phyloP scores from a whole-genome alignment of 2,888 invertebrate species.

The Hirtodrosophila alboralis region DNA sequence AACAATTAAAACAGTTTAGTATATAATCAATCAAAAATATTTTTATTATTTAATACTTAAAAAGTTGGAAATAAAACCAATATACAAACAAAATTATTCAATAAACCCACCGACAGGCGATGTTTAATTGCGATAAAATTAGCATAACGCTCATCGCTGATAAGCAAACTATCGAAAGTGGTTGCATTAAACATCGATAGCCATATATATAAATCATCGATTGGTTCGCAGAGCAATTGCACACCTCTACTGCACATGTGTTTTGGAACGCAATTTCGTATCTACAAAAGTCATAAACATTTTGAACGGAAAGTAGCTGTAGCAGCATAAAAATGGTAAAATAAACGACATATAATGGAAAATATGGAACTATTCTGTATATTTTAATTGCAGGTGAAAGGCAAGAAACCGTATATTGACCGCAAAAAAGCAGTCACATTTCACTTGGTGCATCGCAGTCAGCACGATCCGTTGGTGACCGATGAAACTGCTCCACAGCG shows the following conservation, averaged over 20 bases:
- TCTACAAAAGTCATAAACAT: neutral
- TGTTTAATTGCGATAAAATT: too few relatives aligned
- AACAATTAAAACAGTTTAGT: too few relatives aligned
- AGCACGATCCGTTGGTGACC: constrained; percentile 94
- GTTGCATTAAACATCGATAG: neutral
- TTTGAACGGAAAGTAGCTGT: constrained; percentile 3
- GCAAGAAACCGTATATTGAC: constrained; percentile 89
- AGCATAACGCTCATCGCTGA: neutral
- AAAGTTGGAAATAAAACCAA: too few relatives aligned
- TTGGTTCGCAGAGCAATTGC: neutral
- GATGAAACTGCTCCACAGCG: constrained; percentile 95
- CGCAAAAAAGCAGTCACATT: constrained; percentile 96
- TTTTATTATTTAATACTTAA: too few relatives aligned
- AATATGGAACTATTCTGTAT: neutral
- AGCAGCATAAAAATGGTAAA: constrained; percentile 36
- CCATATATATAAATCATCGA: constrained; percentile 7
- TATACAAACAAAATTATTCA: too few relatives aligned
- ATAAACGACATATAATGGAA: neutral
- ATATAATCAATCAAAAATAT: too few relatives aligned
- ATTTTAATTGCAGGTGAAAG: constrained; percentile 73
- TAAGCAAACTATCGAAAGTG: constrained; percentile 18
- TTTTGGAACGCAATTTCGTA: constrained; percentile 27
- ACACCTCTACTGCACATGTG: constrained; percentile 60
- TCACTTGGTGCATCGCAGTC: constrained; percentile 96
- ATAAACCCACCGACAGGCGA: too few relatives aligned